A percentile compares a stretch with the other conserved stretches of the same genome.
These are phyloP conservation scores for Trichosurus vulpecula DNA, from an alignment of 2,797 vertebrate species.

Conservation along the genomic window DNA sequence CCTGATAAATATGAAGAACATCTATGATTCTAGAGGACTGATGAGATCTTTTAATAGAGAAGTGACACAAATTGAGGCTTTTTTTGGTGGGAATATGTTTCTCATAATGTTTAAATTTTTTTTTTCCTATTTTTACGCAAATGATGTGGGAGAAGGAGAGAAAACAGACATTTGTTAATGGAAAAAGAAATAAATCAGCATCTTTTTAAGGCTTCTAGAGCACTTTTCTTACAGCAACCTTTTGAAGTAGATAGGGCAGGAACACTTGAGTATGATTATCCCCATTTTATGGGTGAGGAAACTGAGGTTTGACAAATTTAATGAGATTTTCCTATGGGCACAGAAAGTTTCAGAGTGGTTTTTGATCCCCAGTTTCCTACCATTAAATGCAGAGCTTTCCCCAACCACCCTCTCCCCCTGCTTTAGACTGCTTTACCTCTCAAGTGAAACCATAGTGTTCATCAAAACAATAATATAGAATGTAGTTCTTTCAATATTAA, in stretches of 20 bases:
- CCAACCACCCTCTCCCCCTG: too few species aligned
- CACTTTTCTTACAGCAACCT: not conserved
- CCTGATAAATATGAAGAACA: not conserved
- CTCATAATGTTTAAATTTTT: not conserved
- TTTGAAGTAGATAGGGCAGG: not conserved
- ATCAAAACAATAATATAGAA: too few species aligned
- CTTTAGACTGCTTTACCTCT: too few species aligned
- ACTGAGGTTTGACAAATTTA: not conserved
- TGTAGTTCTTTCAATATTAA: too few species aligned
- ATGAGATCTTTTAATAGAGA: too few species aligned
- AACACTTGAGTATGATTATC: not conserved
- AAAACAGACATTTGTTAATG: not conserved
- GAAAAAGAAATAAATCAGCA: not conserved
- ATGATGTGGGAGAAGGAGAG: not conserved
- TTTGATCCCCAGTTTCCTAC: too few species aligned
- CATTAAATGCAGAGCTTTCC: too few species aligned
- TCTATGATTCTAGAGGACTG: not conserved
- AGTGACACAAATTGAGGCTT: too few species aligned
- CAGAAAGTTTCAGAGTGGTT: too few species aligned
- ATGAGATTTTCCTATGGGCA: not conserved
- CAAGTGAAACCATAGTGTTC: too few species aligned
- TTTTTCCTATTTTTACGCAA: not conserved
- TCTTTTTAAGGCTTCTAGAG: not conserved
- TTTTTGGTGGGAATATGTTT: not conserved
- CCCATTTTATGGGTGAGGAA: not conserved